Base-by-base conservation (phyloP, 2,797 vertebrate species). In the Notolepis coatsorum region DNA sequence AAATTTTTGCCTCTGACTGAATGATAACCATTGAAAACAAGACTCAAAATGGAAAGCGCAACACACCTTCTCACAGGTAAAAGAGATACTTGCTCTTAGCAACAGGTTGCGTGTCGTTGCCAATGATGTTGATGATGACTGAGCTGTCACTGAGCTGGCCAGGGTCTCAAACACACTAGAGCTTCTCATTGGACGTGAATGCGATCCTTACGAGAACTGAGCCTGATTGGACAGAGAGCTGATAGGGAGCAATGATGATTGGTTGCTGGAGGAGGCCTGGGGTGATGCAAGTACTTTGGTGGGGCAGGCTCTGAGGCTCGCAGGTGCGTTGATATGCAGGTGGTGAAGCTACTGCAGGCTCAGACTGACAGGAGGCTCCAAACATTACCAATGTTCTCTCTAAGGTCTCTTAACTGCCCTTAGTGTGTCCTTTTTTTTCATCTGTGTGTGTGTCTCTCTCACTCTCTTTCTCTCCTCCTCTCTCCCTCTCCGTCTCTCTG, bases 321-420 rank as follows among this genome's bases (percentile, higher is more conserved):
- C 80, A 82, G 81, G 73, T 72, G 62, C 58, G 87, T 89, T 92
- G 68, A 81, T 79, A 85, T 86, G 81, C 86, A 78, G 84, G 80
- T 84, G 84, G 66, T 61, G 71, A 59, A 62, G 62, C 45, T 61
- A 53, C 86, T 88, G 80, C 86, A 87, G 79, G 50, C 70, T 63
- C 56, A 50, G 56, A 79, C 74, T 71, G 46, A 73, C 73, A 72
- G 72, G 63, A 65, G 57, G 69, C 58, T 70, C 68, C 54, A 57
- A 45, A 46, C 48, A 64, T 62, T 74, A 20, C 30, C 18, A 7
- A 8, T 54, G 12, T 66, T 69, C 66, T 7, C 57, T 25, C 35
- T 9, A 56, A 41, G 27, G n/a, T n/a, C n/a, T n/a, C n/a, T n/a
- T n/a, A n/a, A n/a, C n/a, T n/a, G n/a, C n/a, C 13, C 38, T 28